Evolutionary conservation across 2,888 invertebrate species (phyloP), one percentile per base, ranked within the genome.

Genomic region (Troglohyphantes excavatus): DNA sequence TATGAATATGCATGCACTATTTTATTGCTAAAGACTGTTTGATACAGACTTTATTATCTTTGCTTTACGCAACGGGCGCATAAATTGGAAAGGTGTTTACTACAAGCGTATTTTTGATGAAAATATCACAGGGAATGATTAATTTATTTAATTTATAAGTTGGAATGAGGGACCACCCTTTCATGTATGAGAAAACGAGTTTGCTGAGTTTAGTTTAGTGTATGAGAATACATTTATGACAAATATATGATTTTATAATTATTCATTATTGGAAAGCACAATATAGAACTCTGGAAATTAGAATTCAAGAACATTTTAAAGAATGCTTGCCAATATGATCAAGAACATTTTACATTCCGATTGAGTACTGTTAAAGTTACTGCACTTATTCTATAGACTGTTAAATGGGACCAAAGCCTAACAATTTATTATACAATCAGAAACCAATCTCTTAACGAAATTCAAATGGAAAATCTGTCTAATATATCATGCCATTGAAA

Each of bases 341-440:
- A 72, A 46, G n/a, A 33, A 17, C 19, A 39, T 33, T n/a, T n/a
- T n/a, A n/a, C 53, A 53, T n/a, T 53, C n/a, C 53, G 63, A 11
- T 17, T n/a, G 26, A 43, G 23, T 11, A 23, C 13, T 19, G 23
- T 21, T 13, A 43, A 13, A 11, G 23, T 13, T 27, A 21, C 43
- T 70, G 43, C 17, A n/a, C n/a, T 17, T 26, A 72, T 26, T 72
- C 39, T 26, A 23, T 26, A 26, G 21, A 26, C 26, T 26, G 23
- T 72, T n/a, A 27, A 26, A 72, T 23, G 72, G 72, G 72, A 72
- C 72, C 72, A 72, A 46, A 27, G n/a, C 17, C n/a, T 43, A 29
- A 46, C 43, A 13, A 72, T 27, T 23, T 13, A 72, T n/a, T 43
- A 21, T 23, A 23, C 70, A 43, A 11, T 70, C 61, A 21, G 43